Evolutionary conservation across 2,888 invertebrate genomes (phyloP).

Genomic region (Busseola fusca): DNA sequence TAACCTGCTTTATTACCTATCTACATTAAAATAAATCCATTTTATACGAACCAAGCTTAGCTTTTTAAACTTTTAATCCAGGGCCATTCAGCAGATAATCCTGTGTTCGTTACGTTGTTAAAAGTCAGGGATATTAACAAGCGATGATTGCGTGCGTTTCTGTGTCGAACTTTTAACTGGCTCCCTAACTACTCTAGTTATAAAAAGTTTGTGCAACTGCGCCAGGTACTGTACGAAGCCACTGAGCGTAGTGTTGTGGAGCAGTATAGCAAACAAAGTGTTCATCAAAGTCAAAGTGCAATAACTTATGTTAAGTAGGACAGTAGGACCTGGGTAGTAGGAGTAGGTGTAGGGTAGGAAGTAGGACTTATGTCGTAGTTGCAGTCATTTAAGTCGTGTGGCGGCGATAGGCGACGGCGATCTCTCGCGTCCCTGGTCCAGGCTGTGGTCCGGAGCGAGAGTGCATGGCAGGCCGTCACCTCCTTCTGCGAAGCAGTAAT

Average conservation of each 20-base stretch:
- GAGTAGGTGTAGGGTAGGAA: too few species aligned
- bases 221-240: not conserved
- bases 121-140: slow-evolving; percentile 42
- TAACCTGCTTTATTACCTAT: not conserved
- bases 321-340: too few species aligned
- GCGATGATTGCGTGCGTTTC: slow-evolving; percentile 22
- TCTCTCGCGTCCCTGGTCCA: too few species aligned
- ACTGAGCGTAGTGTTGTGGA: not conserved
- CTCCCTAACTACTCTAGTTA: slow-evolving; percentile 51
- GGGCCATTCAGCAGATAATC: slow-evolving; percentile 24
- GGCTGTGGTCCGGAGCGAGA: too few species aligned
- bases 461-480: too few species aligned
- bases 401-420: too few species aligned
- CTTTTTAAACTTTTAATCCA: slow-evolving; percentile 15
- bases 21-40: not conserved
- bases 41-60: slow-evolving; percentile 1
- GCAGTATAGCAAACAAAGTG: not conserved
- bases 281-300: not conserved
- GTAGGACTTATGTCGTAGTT: too few species aligned
- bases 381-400: too few species aligned
- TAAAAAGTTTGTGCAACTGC: slow-evolving; percentile 49
- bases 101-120: slow-evolving; percentile 32
- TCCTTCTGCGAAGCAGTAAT: too few species aligned
- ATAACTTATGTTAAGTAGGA: not conserved
- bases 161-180: slow-evolving; percentile 63